A percentile compares a stretch with the other conserved stretches of the same genome.
phyloP scores from a whole-genome alignment of 1,140 invertebrate genomes.

The Myzus persicae region DNA sequence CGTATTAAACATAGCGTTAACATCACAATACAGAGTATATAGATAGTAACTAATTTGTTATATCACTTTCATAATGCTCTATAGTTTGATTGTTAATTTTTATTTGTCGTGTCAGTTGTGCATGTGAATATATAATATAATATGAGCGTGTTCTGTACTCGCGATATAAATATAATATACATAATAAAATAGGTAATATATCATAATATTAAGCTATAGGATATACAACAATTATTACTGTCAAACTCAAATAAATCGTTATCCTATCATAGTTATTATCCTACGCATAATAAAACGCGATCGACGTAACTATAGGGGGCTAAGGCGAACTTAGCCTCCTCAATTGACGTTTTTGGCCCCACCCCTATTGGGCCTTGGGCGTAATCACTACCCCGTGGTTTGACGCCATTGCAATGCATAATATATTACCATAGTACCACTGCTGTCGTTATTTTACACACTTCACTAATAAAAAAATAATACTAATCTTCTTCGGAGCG shows the following conservation, averaged over 20 bases:
- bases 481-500: neutral
- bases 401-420: neutral
- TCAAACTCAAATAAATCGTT: constrained; percentile 1
- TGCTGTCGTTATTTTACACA: neutral
- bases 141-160: neutral
- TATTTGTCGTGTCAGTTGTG: neutral
- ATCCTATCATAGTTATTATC: too few species aligned
- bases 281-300: neutral
- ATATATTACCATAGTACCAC: neutral
- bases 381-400: neutral
- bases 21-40: too few species aligned
- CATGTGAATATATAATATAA: neutral
- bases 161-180: neutral
- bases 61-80: neutral
- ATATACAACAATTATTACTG: neutral
- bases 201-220: neutral
- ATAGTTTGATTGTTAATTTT: neutral
- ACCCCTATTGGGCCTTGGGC: too few species aligned
- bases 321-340: neutral
- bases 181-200: neutral
- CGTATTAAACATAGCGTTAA: neutral
- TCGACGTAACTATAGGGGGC: neutral
- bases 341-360: neutral
- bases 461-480: neutral
- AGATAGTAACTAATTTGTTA: neutral